phyloP scores from a whole-genome alignment of 2,888 invertebrate genomes.

The Eristalis pertinax region DNA sequence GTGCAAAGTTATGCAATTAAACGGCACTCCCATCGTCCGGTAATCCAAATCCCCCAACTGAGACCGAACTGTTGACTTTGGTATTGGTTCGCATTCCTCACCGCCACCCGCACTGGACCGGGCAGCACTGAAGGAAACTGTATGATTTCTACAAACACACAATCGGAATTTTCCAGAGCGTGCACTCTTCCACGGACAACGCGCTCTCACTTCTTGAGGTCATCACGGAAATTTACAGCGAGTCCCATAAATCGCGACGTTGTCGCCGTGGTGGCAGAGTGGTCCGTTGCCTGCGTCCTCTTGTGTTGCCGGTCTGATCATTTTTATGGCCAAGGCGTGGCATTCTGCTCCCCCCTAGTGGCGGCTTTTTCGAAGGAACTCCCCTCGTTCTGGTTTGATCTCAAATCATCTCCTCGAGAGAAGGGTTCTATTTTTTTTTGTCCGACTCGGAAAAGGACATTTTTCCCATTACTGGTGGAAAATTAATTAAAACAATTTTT shows the following conservation, averaged over 20 bases:
- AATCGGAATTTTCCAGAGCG: slow-evolving; percentile 60
- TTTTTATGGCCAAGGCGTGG: no score
- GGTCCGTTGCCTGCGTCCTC: not conserved
- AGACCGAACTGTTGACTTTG: slow-evolving; percentile 59
- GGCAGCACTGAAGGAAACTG: slow-evolving; percentile 36
- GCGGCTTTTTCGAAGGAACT: no score
- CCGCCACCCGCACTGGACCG: not conserved
- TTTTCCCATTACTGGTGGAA: not conserved
- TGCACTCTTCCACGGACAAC: slow-evolving; percentile 27
- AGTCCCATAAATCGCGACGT: slow-evolving; percentile 58
- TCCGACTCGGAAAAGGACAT: not conserved
- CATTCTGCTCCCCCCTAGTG: no score
- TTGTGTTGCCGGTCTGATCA: no score
- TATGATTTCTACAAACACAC: slow-evolving; percentile 68
- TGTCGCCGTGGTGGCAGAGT: slow-evolving; percentile 26
- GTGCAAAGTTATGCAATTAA: slow-evolving; percentile 70
- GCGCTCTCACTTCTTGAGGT: slow-evolving; percentile 45
- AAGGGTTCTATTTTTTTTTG: no score
- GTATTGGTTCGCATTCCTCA: slow-evolving; percentile 56
- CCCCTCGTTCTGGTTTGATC: no score
- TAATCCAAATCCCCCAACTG: slow-evolving; percentile 43
- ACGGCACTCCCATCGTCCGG: slow-evolving; percentile 50
- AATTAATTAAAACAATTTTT: not conserved
- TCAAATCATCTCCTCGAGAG: no score
- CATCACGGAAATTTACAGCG: slow-evolving; percentile 67